These are phyloP conservation scores for Steinernema khuongi DNA, from an alignment of 1,140 invertebrate species.

Conservation along the genomic window DNA sequence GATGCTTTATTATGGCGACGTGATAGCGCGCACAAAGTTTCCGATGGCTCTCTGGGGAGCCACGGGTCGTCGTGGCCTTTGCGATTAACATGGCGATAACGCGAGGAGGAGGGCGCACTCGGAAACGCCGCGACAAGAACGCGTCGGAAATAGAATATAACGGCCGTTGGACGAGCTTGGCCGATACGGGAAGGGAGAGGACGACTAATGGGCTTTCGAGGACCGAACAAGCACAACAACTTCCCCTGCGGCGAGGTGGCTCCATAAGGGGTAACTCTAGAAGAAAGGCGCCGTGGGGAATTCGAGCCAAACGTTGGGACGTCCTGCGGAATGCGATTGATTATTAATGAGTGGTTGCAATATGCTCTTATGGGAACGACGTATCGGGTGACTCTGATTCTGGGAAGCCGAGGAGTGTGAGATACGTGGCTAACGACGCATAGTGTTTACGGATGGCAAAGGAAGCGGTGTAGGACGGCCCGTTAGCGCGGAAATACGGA, in stretches of 20 bases:
- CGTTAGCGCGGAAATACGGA: too few relatives aligned
- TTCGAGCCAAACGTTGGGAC: too few relatives aligned
- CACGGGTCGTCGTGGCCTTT: not conserved
- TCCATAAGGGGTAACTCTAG: too few relatives aligned
- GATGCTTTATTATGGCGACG: not conserved
- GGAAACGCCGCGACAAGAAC: not conserved
- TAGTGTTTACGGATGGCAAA: too few relatives aligned
- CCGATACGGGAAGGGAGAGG: not conserved
- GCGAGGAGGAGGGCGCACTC: not conserved
- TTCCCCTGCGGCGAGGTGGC: not conserved
- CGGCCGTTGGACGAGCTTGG: not conserved
- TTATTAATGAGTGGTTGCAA: not conserved
- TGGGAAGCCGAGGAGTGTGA: not conserved
- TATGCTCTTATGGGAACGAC: not conserved
- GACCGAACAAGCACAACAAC: not conserved
- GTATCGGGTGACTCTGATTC: not conserved
- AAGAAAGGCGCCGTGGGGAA: not conserved
- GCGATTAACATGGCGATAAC: constrained; percentile 7
- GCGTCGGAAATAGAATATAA: constrained; percentile 1
- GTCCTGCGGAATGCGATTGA: not conserved
- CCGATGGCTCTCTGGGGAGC: not conserved
- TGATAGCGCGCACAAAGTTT: not conserved
- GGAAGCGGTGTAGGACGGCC: too few relatives aligned
- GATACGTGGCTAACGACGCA: too few relatives aligned
- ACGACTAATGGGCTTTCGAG: not conserved